Conservation (phyloP, 2,888 invertebrate species). For the Tillus elongatus region DNA sequence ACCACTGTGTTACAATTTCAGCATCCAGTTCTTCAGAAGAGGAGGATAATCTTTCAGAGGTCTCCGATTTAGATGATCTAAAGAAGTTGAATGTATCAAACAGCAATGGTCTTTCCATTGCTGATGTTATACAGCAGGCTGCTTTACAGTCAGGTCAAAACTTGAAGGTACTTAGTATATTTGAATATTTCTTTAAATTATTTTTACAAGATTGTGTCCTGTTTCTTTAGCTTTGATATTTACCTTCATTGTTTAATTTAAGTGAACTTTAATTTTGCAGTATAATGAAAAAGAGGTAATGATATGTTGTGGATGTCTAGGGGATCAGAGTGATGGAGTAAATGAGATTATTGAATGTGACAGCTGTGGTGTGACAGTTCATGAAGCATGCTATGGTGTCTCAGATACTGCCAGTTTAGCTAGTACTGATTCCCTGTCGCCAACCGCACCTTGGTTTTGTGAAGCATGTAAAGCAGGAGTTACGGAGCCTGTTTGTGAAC, state of each 20-base stretch:
- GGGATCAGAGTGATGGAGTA: conserved; percentile 83
- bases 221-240: too few relatives aligned
- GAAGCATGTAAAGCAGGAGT: conserved; percentile 93
- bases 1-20: too few relatives aligned
- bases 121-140: conserved; percentile 47
- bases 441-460: conserved; percentile 99
- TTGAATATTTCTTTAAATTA: too few relatives aligned
- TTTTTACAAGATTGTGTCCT: too few relatives aligned
- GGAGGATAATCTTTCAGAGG: conserved; percentile 40
- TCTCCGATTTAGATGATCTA: conserved; percentile 29
- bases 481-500: conserved; percentile 80
- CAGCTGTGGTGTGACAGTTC: conserved; percentile 91
- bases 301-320: conserved; percentile 88
- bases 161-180: conserved; percentile 24
- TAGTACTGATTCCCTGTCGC: conserved; percentile 87
- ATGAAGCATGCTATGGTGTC: conserved; percentile 95
- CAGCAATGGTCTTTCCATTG: conserved; percentile 39
- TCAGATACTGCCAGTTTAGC: conserved; percentile 85
- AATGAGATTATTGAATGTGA: conserved; percentile 98
- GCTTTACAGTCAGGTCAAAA: conserved; percentile 40
- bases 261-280: conserved; percentile 18
- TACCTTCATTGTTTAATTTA: conserved; percentile 5
- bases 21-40: conserved; percentile 32
- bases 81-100: conserved; percentile 27
- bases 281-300: conserved; percentile 45